Evolutionary conservation across 2,888 invertebrate genomes (phyloP), one percentile per base, ranked within the genome.

Genomic region (Axea sp.): DNA sequence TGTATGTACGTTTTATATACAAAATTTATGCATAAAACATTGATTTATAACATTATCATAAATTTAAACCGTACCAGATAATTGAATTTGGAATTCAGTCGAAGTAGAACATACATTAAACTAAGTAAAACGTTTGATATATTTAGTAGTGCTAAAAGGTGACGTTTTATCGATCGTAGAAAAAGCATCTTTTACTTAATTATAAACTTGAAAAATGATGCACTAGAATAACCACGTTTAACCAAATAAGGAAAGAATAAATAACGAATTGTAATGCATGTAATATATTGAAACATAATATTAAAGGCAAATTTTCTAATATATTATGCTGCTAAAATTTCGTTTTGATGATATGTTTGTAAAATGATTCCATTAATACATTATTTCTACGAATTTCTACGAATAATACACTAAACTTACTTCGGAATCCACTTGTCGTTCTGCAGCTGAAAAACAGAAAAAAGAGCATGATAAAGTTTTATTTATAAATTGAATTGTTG

Each of bases 391-490:
- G n/a, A n/a, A n/a, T n/a, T n/a, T n/a, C n/a, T n/a, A n/a, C n/a
- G n/a, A n/a, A n/a, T n/a, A n/a, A n/a, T n/a, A n/a, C n/a, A n/a
- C n/a, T n/a, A n/a, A n/a, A 69, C 83, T 83, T 79, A 83, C 83
- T 80, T 83, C 83, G 60, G 81, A 78, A 76, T 81, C 78, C 26
- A 62, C 78, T 26, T 74, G 77, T 49, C 72, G 79, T 60, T 82
- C 80, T 24, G 81, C 57, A 45, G 81, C 81, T 82, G 80, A 30
- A 62, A 59, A 59, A 51, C 26, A 8, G 1, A 14, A 28, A 33
- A 39, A 22, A 5, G 4, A 9, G 9, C 9, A 24, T 24, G 19
- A n/a, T n/a, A 19, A 19, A 2, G 2, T 19, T 6, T 7, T 3
- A 1, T 24, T 6, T 5, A 24, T 24, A 5, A 7, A 3, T 1